These are phyloP conservation scores for Hypena proboscidalis DNA, from an alignment of 2,888 invertebrate genomes.

Conservation along the genomic window DNA sequence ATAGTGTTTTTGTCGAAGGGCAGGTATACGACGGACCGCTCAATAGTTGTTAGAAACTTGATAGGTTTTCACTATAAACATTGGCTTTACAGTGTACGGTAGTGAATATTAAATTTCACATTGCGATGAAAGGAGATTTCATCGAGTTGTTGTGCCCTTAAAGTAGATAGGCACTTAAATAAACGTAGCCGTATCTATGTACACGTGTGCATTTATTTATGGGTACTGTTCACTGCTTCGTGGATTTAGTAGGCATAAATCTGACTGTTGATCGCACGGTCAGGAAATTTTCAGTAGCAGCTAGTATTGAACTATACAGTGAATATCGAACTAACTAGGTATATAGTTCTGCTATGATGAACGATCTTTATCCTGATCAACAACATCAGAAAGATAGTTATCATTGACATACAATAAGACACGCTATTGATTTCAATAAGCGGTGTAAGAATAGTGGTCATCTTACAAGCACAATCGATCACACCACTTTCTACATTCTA, in stretches of 20 bases:
- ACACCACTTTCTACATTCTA: slow-evolving; percentile 11
- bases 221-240: not conserved
- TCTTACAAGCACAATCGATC: slow-evolving; percentile 19
- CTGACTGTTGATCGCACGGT: no score
- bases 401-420: slow-evolving; percentile 7
- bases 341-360: no score
- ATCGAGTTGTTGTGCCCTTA: slow-evolving; percentile 53
- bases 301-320: no score
- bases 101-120: slow-evolving; percentile 69
- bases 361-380: slow-evolving; percentile 22
- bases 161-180: slow-evolving; percentile 30
- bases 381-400: slow-evolving; percentile 22
- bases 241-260: no score
- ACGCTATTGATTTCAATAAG: slow-evolving; percentile 10
- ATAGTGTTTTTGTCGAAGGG: slow-evolving; percentile 38
- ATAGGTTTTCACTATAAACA: slow-evolving; percentile 78
- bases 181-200: slow-evolving; percentile 11
- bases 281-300: no score
- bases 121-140: slow-evolving; percentile 58
- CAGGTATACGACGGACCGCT: slow-evolving; percentile 50
- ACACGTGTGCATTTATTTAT: slow-evolving; percentile 22
- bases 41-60: slow-evolving; percentile 74
- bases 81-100: slow-evolving; percentile 60
- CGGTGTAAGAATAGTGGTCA: slow-evolving; percentile 26
- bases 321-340: no score